phyloP scores from a whole-genome alignment of 2,888 invertebrate species.

The Bombyx huttoni region DNA sequence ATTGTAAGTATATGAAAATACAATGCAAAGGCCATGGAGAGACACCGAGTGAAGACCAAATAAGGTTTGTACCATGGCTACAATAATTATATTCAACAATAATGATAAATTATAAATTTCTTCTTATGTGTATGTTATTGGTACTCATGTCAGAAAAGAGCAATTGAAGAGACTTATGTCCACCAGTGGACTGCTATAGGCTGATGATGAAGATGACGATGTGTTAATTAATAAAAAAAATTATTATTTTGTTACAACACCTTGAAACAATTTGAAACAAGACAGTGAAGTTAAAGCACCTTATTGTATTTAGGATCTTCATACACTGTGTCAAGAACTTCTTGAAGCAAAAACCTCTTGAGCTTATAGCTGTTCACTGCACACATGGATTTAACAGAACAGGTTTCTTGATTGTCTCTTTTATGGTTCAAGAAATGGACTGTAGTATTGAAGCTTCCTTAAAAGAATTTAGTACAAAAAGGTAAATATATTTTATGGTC shows the following conservation, averaged over 20 bases:
- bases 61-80: constrained; percentile 38
- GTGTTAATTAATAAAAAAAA: background rate
- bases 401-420: constrained; percentile 94
- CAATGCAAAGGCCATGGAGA: constrained; percentile 94
- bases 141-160: no score
- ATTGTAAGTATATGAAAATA: constrained; percentile 89
- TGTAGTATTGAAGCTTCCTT: constrained; percentile 90
- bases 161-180: no score
- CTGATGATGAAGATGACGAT: no score
- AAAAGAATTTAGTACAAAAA: constrained; percentile 78
- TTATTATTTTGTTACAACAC: no score
- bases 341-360: constrained; percentile 83
- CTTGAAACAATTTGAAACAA: no score
- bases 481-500: constrained; percentile 39
- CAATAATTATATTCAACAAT: background rate
- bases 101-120: background rate
- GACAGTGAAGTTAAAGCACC: no score
- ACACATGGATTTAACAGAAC: constrained; percentile 99
- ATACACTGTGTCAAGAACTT: constrained; percentile 85
- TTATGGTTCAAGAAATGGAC: constrained; percentile 87
- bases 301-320: constrained; percentile 72
- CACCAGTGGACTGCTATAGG: no score
- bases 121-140: background rate
- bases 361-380: constrained; percentile 89
- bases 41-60: constrained; percentile 90